These are phyloP conservation scores for Tetraodon nigroviridis DNA, from an alignment of 2,113 vertebrate species.

Conservation along the genomic window DNA sequence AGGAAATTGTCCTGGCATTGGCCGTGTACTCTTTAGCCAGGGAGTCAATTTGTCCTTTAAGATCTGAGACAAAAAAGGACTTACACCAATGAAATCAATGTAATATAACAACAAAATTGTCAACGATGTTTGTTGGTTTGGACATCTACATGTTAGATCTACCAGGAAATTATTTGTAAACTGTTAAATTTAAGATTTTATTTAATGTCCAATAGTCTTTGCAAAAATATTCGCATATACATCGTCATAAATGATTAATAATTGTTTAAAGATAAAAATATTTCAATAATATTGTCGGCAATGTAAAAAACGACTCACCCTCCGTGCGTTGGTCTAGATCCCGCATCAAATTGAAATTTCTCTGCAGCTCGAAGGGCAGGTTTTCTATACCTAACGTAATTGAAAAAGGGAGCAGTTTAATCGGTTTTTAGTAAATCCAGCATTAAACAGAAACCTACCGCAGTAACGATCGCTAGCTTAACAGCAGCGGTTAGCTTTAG, in stretches of 20 bases:
- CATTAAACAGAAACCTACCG: neutral
- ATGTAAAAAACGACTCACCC: constrained; percentile 69
- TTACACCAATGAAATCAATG: neutral
- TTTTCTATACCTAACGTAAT: constrained; percentile 88
- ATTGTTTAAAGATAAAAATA: too few relatives aligned
- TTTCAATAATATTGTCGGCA: too few relatives aligned
- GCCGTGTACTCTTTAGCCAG: constrained; percentile 92
- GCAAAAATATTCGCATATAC: too few relatives aligned
- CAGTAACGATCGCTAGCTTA: constrained; percentile 1
- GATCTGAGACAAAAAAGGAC: constrained; percentile 70
- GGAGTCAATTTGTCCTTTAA: constrained; percentile 92
- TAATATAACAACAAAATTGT: neutral
- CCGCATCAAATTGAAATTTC: constrained; percentile 97
- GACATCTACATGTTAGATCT: neutral
- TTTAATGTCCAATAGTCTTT: too few relatives aligned
- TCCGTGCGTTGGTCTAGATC: constrained; percentile 95
- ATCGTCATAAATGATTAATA: too few relatives aligned
- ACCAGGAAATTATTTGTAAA: too few relatives aligned
- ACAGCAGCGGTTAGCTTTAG: neutral
- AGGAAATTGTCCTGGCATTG: constrained; percentile 84
- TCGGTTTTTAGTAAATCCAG: neutral
- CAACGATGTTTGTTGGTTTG: neutral
- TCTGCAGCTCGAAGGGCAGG: constrained; percentile 92
- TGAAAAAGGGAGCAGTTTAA: constrained; percentile 13
- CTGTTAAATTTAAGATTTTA: too few relatives aligned